Evolutionary conservation across 1,140 invertebrate species (phyloP).

Genomic region (Euwallacea similis): DNA sequence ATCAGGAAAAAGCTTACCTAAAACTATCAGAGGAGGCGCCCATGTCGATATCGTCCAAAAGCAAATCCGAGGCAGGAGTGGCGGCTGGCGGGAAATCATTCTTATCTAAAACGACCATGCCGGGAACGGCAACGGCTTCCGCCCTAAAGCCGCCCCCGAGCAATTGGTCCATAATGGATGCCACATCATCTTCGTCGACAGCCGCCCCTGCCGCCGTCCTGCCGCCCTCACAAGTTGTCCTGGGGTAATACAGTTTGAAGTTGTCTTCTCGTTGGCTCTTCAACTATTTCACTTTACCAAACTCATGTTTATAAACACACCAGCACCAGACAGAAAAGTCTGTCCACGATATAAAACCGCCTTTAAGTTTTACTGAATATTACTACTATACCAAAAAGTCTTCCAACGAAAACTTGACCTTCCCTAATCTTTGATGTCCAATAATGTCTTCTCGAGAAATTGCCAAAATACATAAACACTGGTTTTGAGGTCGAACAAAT

Average conservation of each 20-base stretch:
- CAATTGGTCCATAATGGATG: conserved; percentile 17
- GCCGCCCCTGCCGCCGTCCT: conserved; percentile 3
- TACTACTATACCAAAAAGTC: no score
- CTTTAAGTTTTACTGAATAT: no score
- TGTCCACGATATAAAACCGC: no score
- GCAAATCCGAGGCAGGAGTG: conserved; percentile 1
- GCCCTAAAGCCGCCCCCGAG: conserved; percentile 16
- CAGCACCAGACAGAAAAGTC: no score
- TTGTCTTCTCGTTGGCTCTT: no score
- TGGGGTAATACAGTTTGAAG: conserved; percentile 27
- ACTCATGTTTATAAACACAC: no score
- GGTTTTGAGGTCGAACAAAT: no score
- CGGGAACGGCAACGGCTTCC: conserved; percentile 1
- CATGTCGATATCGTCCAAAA: conserved; percentile 14
- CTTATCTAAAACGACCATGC: not conserved
- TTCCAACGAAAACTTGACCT: no score
- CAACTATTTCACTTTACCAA: no score
- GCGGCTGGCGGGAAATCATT: conserved; percentile 1
- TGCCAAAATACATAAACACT: no score
- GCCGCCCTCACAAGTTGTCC: conserved; percentile 9
- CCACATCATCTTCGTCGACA: not conserved
- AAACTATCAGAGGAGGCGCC: conserved; percentile 17
- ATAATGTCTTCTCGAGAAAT: no score
- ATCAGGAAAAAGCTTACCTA: conserved; percentile 9
- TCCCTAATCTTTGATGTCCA: no score